Base-by-base conservation (phyloP, 1,140 invertebrate genomes). In the Zaprionus gabonicus region DNA sequence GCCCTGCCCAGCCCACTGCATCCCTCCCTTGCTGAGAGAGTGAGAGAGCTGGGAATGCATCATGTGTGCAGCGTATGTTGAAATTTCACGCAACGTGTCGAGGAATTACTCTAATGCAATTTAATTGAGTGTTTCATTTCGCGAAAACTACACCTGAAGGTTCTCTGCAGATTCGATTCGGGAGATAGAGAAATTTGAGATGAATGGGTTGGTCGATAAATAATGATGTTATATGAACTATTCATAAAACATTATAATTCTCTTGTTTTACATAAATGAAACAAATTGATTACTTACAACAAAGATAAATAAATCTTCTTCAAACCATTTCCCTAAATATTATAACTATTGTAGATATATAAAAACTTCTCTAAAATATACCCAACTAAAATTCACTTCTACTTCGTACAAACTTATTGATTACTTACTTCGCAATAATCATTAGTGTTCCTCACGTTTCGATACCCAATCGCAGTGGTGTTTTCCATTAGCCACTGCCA, bases 21-120 rank as follows among this genome's bases (percentile, higher is more conserved):
- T 27, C 12, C 10, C 71, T 38, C 27, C 56, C 38, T 23, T 1
- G 1, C 28, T 31, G n/a, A 15, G 36, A 15, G 12, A 38, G 36
- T 1, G 13, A 15, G 15, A 41, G 56, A 57, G 62, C 64, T 83
- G 82, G 67, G 83, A 91, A 81, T 80, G 87, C 87, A 86, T 91
- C 86, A 86, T 91, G 77, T 91, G 82, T 66, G 77, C 80, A 53
- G 41, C 82, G 74, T 81, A 86, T 91, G 80, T 81, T 71, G 69
- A 78, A 86, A 91, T 86, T 82, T 71, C 55, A 78, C 71, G 62
- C 46, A 51, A 51, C 74, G 53, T 64, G 44, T 68, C 68, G 36
- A 55, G 15, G 74, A 83, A 88, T 82, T 76, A 82, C 63, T 73
- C 51, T 83, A 83, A 86, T 87, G 83, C 80, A 75, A 80, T 78